Conservation (phyloP, 2,888 invertebrate genomes). For the Ceratothoa steindachneri region DNA sequence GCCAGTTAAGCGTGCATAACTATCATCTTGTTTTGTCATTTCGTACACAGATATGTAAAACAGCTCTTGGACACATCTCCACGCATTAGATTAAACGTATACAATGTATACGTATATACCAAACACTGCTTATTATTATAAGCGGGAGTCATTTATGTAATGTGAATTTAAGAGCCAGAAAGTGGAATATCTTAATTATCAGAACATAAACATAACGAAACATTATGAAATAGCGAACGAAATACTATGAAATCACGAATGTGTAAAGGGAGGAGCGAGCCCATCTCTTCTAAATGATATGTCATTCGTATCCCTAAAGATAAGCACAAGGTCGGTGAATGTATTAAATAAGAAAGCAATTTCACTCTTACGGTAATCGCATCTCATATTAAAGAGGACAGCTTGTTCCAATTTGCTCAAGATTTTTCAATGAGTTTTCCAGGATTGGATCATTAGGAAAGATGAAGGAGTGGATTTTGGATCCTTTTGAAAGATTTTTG, state of each 20-base stretch:
- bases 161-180: background rate
- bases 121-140: background rate
- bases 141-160: background rate
- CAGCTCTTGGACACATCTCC: too few relatives aligned
- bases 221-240: background rate
- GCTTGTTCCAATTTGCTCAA: background rate
- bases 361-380: constrained; percentile 2
- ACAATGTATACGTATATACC: too few relatives aligned
- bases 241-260: background rate
- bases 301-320: background rate
- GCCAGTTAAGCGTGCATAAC: too few relatives aligned
- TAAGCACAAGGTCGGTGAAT: background rate
- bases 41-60: too few relatives aligned
- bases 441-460: constrained; percentile 10
- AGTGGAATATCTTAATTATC: constrained; percentile 5
- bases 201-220: constrained; percentile 5
- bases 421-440: background rate
- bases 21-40: too few relatives aligned
- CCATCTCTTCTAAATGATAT: constrained; percentile 10
- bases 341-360: constrained; percentile 3
- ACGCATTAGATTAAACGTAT: too few relatives aligned
- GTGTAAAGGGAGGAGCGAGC: background rate
- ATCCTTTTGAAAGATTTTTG: background rate
- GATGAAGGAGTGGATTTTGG: constrained; percentile 6
- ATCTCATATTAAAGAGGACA: constrained; percentile 8